Base-by-base conservation (phyloP, 1,140 invertebrate species). In the Neuroterus valhalla region DNA sequence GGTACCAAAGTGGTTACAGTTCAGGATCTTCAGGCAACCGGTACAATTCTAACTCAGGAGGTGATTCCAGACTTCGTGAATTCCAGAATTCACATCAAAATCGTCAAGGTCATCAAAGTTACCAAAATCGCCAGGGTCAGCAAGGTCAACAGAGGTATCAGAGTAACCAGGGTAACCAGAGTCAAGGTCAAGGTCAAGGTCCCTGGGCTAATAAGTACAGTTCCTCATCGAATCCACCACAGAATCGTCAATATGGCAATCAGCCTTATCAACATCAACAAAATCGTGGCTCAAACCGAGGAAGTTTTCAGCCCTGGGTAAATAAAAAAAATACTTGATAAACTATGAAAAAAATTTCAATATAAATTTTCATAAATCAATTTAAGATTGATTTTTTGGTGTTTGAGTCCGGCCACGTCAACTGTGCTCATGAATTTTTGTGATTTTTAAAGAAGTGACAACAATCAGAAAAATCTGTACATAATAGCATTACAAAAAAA, bases 1-100 rank as follows among this genome's bases (percentile, higher is more conserved):
- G 82, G 17, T 87, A 86, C 71, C 85, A 82, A 19, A 86, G 80
- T 71, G 79, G 80, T 3, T 84, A 85, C 21, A 83, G 83, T 42
- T 48, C 72, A 0, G 75, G 82, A 19, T 70, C 82, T 15, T 81
- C 80, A 79, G 66, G 44, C 0, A 66, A 68, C 3, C 50, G 81
- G 0, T 84, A 72, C 17, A 62, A 62, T 62, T 62, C 55, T n/a
- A 17, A 50, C 8, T 17, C 15, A 8, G 70, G 71, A 0, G 46
- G 38, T 10, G 67, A 44, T 12, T 62, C 23, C 8, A 72, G 71
- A 23, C 55, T 45, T 11, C n/a, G 38, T 15, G 45, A 67, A 45
- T 74, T n/a, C n/a, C 38, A 68, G 21, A 43, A 12, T 66, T 62
- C 71, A 8, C 55, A 72, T 12, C 71, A 66, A 10, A 66, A 52